Evolutionary conservation across 1,140 invertebrate genomes (phyloP), one percentile per base, ranked within the genome.

Genomic region (Procambarus virginalis): DNA sequence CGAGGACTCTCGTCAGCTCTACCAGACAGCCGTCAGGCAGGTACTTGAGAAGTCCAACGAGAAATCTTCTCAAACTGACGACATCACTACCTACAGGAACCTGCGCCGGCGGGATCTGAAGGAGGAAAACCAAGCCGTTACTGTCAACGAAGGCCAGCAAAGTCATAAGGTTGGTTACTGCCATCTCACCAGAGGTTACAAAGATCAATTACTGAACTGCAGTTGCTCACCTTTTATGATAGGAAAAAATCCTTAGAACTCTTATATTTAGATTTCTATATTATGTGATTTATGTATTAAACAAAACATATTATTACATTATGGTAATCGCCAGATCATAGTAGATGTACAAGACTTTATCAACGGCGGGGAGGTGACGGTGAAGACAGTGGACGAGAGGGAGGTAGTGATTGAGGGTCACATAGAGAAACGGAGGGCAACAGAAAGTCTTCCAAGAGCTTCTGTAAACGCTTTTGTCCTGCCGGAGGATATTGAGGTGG

Each of bases 351-450:
- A 86, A 51, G 85, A 86, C n/a, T 86, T 86, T 68, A 14, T 80
- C 45, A 51, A 86, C n/a, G 85, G 85, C 2, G 85, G 85, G n/a
- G 77, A 86, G 12, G 85, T 86, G 46, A 86, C 76, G 2, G 85
- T 86, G 8, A 79, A 80, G 60, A 80, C 60, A 2, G 85, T 79
- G 77, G 55, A 86, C 2, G 77, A 86, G 4, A 45, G 77, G 45
- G 85, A 86, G n/a, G 60, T 86, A 12, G 64, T 86, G 17, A 86
- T 86, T 46, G 76, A 86, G 34, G 85, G 85, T 48, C 85, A 55
- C 45, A 49, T 86, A 45, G 85, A 86, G 85, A 86, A 80, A 48
- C 58, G 77, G 85, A 86, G 48, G 85, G 85, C 45, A 86, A 86
- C 85, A 86, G 45, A n/a, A 79, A 10, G 10, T 79, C 77, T 45